Evolutionary conservation across 1,140 invertebrate genomes (phyloP).

Genomic region (Nymphalis io): DNA sequence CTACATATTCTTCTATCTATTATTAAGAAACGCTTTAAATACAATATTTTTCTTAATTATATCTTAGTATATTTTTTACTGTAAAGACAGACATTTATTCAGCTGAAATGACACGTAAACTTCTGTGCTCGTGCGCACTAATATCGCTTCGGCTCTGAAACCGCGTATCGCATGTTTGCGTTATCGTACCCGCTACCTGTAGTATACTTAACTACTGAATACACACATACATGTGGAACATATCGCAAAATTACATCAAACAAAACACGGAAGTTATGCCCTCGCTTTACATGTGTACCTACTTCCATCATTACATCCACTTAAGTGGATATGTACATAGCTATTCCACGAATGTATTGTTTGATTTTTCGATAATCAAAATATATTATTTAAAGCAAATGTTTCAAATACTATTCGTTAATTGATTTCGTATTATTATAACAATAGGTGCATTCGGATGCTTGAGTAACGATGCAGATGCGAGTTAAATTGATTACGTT

Average conservation of each 20-base stretch:
- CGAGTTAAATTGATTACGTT: constrained; percentile 20
- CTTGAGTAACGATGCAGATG: constrained; percentile 14
- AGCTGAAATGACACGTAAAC: constrained; percentile 68
- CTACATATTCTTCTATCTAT: constrained; percentile 7
- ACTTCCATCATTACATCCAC: constrained; percentile 27
- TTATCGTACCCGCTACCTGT: constrained; percentile 43
- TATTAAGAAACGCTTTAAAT: neutral
- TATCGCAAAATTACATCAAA: constrained; percentile 70
- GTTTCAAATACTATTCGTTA: constrained; percentile 16
- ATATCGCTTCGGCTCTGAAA: constrained; percentile 60
- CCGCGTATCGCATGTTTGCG: constrained; percentile 61
- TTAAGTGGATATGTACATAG: constrained; percentile 17
- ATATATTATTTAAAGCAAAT: neutral
- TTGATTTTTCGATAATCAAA: constrained; percentile 15
- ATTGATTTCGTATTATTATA: constrained; percentile 13
- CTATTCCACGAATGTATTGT: constrained; percentile 7
- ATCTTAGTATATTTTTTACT: neutral
- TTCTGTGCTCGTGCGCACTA: constrained; percentile 60
- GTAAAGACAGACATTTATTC: constrained; percentile 27
- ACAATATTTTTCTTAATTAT: neutral
- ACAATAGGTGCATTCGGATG: neutral
- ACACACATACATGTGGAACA: constrained; percentile 39
- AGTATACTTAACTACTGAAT: constrained; percentile 64
- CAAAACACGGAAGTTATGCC: constrained; percentile 65
- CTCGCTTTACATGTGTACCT: constrained; percentile 46